Evolutionary conservation across 2,888 invertebrate genomes (phyloP), one percentile per base, ranked within the genome.

Genomic region (Heliconius ethilla): DNA sequence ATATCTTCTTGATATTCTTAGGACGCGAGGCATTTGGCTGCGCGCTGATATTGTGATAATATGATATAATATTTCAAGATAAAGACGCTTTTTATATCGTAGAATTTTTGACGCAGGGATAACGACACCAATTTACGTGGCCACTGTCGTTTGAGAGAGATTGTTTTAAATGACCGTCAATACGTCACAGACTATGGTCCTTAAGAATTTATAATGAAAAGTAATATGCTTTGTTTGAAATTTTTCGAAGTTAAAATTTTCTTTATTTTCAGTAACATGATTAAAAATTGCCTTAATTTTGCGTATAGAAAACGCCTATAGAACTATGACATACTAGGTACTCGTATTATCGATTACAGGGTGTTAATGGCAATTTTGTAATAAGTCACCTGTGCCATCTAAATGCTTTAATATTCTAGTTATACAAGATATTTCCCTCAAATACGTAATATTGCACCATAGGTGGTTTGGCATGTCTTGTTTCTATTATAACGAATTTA

Each of bases 1-100:
- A 92, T 92, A 93, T 92, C 91, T 93, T 90, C 91, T 91, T 92
- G 92, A 92, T 93, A 92, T 93, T 93, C 89, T 89, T 88, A 87
- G 89, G 88, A 90, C 89, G 89, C 89, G 89, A 89, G 89, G 89
- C 91, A 89, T 89, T 87, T 89, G 90, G 85, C 89, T 89, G 89
- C 89, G 90, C 90, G 88, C 88, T 90, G 91, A 92, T 92, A 92
- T 92, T 92, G 91, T 89, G 91, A 92, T 91, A 91, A 92, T 91
- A 90, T 90, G 89, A 89, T 88, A 90, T 91, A 90, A 91, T 91
- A 90, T 89, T 88, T 85, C 85, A 72, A 73, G 90, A 92, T 91
- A 91, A 91, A 91, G 86, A 86, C 87, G 85, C 89, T 89, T 90
- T 90, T 91, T 88, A 89, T 91, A 89, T 89, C 87, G 86, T 83